Base-by-base conservation (phyloP, 1,140 invertebrate genomes). In the Brachionus angularis region DNA sequence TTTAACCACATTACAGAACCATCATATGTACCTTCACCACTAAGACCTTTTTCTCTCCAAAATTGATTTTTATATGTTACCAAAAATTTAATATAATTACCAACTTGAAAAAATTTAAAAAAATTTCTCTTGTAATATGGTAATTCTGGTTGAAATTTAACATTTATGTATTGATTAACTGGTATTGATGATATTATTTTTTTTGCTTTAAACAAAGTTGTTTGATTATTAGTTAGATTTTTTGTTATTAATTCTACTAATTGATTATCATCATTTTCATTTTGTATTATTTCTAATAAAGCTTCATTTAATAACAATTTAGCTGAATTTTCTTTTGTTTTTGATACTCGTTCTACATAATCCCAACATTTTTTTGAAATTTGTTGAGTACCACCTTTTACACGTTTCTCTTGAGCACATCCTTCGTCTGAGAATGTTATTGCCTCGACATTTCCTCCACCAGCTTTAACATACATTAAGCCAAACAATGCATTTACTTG, bases 51-150 rank as follows among this genome's bases (percentile, higher is more conserved):
- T 33, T 74, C 74, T 18, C 76, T 73, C 83, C 83, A 84, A 75
- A 82, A 83, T 16, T 79, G 75, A 81, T 82, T 73, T 7, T 76
- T 71, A 62, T 80, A 83, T 21, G 78, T 81, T n/a, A 81, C 74
- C 12, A 82, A 77, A 29, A 82, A 76, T 74, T 83, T 83, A 16
- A 75, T 78, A 12, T 82, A 67, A 73, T 78, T 75, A 5, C 81
- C 79, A 8, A 78, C 71, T 18, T 77, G 78, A 76, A 82, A 79
- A 61, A 77, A 75, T 39, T 77, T 76, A 29, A 77, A 75, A 0
- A 83, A 64, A 21, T 78, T 72, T 33, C 61, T 52, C 69, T 78
- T 79, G 18, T 72, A 69, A 27, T 74, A 72, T 5, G 79, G 78
- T 14, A 83, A 73, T 12, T 58, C 47, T 23, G 82, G 82, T 14